Base-by-base conservation (phyloP, 37 sponge, comb jelly and placozoan species). In the Axinella damicornis region DNA sequence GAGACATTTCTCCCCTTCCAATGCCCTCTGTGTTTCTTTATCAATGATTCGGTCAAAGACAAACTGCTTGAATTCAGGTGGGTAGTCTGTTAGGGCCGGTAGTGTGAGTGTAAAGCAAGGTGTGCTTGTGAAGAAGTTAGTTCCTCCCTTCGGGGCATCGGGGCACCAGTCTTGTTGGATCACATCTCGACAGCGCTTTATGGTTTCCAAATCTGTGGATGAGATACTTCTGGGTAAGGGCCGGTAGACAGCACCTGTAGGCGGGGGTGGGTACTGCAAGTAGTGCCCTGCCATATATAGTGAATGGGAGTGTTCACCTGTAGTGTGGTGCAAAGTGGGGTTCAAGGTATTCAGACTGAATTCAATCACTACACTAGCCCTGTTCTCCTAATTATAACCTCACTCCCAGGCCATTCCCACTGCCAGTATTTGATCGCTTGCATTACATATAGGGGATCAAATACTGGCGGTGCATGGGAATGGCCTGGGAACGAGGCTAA, bases 71-170 rank as follows among this genome's bases (percentile, higher is more conserved):
- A 90, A 90, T 11, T 74, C 90, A 19, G 65, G 0, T 22, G 83
- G 83, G 31, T 84, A 79, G 41, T 54, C 68, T 33, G 36, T 39
- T 15, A 84, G 74, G 24, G 57, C 5, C 16, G 90, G 90, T 5
- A 84, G 53, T 11, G 81, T 84, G 65, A 90, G 37, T 22, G 90
- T 90, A 69, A 81, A 90, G 15, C 37, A 14, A 19, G 90, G 85
- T 6, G 76, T 58, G 28, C 31, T 53, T 1, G 25, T 30, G 62
- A 90, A 90, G 59, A 53, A 84, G 61, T 66, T 74, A 2, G 85
- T 84, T 31, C 83, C 82, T 5, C 77, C 83, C 6, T 5, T 19
- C 1, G 77, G 76, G 22, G 71, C 71, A 34, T 40, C 19, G 15
- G 41, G 22, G 27, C 32, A 37, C 71, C 76, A 82, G 62, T 88